Evolutionary conservation across 2,888 invertebrate genomes (phyloP), one percentile per base, ranked within the genome.

Genomic region (Orgyia antiqua): DNA sequence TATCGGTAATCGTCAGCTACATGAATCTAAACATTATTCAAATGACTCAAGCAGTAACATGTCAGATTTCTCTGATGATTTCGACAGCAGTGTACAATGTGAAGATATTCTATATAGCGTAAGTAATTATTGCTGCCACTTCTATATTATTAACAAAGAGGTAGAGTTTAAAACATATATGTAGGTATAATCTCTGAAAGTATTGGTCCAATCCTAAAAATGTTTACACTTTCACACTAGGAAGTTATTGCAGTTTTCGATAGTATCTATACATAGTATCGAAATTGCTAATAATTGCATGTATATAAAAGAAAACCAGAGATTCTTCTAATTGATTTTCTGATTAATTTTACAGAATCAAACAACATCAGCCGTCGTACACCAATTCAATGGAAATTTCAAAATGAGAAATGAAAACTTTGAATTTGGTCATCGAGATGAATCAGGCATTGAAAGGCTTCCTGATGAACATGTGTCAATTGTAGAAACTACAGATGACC

Each of bases 391-490:
- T 25, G 58, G 59, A 23, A 74, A 78, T 62, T 68, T 86, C 52
- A 66, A 82, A 45, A 39, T 62, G 20, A 71, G 65, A 33, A 66
- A 52, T 33, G 72, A 71, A n/a, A 68, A 49, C 44, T 51, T 49
- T 39, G 83, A 84, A 47, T 20, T 68, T 8, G 73, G 47, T 30
- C 80, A 86, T 49, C 83, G 89, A 24, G 89, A 90, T 36, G 87
- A 88, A 38, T 84, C 88, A 8, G 80, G 84, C 11, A 90, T 90
- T 10, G 94, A 95, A 74, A 87, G 92, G 39, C 83, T 94, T 21
- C 95, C 95, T 1, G 93, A 94, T 58, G 95, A 94, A 68, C 94
- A 95, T 63, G 94, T 95, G 5, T 92, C 94, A 1, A 94, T 95
- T 34, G 91, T 94, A 5, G 95, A 95, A 74, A 94, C 94, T 3